Base-by-base conservation (phyloP, 2,797 vertebrate genomes). In the Poecilia gillii region DNA sequence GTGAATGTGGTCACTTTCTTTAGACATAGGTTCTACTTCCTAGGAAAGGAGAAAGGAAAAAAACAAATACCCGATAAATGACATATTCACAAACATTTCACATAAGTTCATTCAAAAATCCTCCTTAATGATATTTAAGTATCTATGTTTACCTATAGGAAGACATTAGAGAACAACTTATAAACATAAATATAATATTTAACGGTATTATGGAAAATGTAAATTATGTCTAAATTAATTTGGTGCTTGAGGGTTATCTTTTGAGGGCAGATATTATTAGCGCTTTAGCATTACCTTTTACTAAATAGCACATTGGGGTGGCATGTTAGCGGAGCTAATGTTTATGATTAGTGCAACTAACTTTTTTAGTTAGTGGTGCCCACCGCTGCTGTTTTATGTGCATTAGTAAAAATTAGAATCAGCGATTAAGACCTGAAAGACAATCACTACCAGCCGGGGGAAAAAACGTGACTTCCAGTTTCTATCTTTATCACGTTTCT, bases 1-100 rank as follows among this genome's bases (percentile, higher is more conserved):
- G 96, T 99, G 98, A 95, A 99, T 99, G 93, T 99, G 98, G 93
- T 99, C 97, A 2, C 98, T 98, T 93, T 98, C 98, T 95, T 98
- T 98, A 81, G 97, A 97, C 98, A 98, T 99, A 68, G 98, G 98
- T 83, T 99, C 98, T 71, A 99, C 98, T 85, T 99, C 98, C 98
- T 99, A 91, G 12, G 2, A 14, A 1, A n/a, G 49, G 33, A 36
- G 28, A 4, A 28, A 28, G 3, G 23, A 6, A 9, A 55, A 13
- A 5, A 1, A 41, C 4, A 16, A 36, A 47, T 57, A 11, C 47
- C n/a, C 7, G 75, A 46, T n/a, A 23, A 57, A 12, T 14, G 0
- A 28, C 6, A 20, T 8, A 43, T n/a, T 12, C 7, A 16, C 39
- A 43, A 45, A 70, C 39, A 70, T 13, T 66, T 66, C 11, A 0